phyloP scores from a whole-genome alignment of 2,797 vertebrate species.

The Ctenosaura bakeri region DNA sequence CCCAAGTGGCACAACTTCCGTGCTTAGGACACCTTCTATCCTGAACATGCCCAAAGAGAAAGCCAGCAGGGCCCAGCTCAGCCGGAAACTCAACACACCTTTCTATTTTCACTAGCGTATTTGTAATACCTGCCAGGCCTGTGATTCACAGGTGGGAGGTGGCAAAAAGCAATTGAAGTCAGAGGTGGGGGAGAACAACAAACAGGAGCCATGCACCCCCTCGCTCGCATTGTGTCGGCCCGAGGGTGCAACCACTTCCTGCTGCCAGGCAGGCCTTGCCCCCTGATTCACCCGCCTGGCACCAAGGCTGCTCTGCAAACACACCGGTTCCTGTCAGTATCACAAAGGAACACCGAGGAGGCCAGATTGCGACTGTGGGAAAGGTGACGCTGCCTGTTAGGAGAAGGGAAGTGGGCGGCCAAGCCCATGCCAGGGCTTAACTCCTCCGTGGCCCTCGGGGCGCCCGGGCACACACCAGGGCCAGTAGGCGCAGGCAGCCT shows the following conservation, averaged over 20 bases:
- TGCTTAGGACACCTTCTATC: no score
- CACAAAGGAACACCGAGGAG: not conserved
- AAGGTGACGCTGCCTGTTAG: not conserved
- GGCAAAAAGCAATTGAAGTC: not conserved
- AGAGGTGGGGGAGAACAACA: not conserved
- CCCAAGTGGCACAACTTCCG: no score
- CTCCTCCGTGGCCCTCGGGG: not conserved
- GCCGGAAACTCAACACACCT: not conserved
- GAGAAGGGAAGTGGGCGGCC: not conserved
- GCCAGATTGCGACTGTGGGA: constrained; percentile 15
- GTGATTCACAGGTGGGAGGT: not conserved
- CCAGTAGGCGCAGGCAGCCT: no score
- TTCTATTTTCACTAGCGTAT: not conserved
- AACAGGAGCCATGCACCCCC: not conserved
- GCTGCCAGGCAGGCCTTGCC: not conserved
- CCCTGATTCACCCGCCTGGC: constrained; percentile 9
- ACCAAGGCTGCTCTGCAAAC: constrained; percentile 13
- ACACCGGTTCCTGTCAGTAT: not conserved
- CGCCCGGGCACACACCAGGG: not conserved
- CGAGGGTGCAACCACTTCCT: not conserved
- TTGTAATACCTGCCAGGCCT: not conserved
- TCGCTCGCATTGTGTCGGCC: not conserved
- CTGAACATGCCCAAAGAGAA: no score
- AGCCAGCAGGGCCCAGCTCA: not conserved
- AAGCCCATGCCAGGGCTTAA: not conserved